Evolutionary conservation across 2,113 vertebrate species (phyloP).

Genomic region (Muntiacus reevesi): DNA sequence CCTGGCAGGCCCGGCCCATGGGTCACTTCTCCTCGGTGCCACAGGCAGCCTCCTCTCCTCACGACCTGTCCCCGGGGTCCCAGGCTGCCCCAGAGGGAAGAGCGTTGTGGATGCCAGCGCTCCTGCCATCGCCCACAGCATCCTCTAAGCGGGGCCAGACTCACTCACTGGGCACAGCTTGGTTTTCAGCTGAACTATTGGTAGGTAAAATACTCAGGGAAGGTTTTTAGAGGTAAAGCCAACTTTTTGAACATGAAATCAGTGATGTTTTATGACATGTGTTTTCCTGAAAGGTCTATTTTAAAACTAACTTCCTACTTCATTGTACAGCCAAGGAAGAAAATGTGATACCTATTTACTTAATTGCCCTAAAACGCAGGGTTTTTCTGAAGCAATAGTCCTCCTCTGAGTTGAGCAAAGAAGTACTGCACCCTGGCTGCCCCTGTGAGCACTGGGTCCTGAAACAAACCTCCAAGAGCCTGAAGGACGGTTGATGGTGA

Average conservation of each 20-base stretch:
- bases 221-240: not conserved
- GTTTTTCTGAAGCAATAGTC: not conserved
- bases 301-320: not conserved
- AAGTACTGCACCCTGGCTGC: accelerated
- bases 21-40: accelerated
- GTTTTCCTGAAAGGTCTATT: not conserved
- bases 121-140: not conserved
- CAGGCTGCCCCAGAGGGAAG: not conserved
- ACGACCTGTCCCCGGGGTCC: accelerated
- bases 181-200: not conserved
- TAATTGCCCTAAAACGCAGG: not conserved
- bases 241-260: not conserved
- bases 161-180: not conserved
- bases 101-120: accelerated
- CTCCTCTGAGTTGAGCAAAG: accelerated
- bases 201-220: not conserved
- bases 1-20: accelerated
- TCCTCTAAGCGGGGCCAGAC: accelerated
- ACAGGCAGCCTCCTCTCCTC: not conserved
- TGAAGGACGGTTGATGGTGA: accelerated
- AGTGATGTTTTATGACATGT: not conserved
- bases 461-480: not conserved
- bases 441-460: accelerated
- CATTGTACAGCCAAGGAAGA: not conserved
- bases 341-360: not conserved